Evolutionary conservation across 2,888 invertebrate species (phyloP), one percentile per base, ranked within the genome.

Genomic region (Hirtodrosophila trivittata): DNA sequence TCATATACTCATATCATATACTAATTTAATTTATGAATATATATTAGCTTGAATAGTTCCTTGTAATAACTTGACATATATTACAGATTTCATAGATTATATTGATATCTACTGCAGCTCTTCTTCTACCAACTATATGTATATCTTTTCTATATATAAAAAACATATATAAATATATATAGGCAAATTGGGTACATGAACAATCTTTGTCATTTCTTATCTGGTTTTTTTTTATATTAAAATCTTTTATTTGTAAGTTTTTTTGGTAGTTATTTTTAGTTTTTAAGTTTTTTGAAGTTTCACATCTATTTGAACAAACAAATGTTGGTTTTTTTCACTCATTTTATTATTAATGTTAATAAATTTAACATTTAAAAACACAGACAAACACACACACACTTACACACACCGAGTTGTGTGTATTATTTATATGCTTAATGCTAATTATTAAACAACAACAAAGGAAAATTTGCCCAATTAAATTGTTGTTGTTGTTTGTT

Each of bases 381-480:
- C n/a, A 46, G 12, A 33, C 10, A 43, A 12, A 42, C 7, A 46
- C 18, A 35, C 8, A 59, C 16, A 60, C 13, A 37, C 13, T 21
- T 39, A 9, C 12, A 18, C 6, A 26, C 12, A 35, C 5, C 1
- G 5, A 28, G n/a, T 7, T 1, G 4, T 51, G n/a, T 37, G 10
- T 39, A 38, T 50, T 56, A 39, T 72, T 39, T 46, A 50, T 60
- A 66, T 66, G 58, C 58, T 66, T 63, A 59, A 71, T 75, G 63
- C 59, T 75, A 66, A 75, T 75, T 74, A 66, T 58, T 63, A 59
- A 47, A 32, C 55, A 69, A 57, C 65, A 58, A 45, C 45, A 51
- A 66, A 50, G 45, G 47, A 73, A 65, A 77, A 69, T 76, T 37
- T 76, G 64, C 51, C 78, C 66, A 77, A 74, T 75, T 74, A 77